These are phyloP conservation scores for Pogoniulus pusillus DNA, from an alignment of 2,797 vertebrate genomes.

Conservation along the genomic window DNA sequence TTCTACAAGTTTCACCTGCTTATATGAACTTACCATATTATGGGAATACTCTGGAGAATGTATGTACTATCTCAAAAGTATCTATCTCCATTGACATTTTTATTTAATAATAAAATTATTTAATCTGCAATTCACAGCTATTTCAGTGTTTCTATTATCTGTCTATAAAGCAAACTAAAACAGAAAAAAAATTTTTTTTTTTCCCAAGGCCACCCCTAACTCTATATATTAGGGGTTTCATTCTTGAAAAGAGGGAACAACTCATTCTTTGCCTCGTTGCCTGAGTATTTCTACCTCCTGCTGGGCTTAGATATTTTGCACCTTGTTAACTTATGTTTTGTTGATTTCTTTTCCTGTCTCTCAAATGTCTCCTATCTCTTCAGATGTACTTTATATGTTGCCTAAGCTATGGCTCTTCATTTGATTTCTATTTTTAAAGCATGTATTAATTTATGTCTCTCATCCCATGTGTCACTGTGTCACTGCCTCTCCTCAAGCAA, in stretches of 20 bases:
- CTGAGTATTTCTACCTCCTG: neutral
- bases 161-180: neutral
- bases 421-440: conserved; percentile 59
- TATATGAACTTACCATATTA: neutral
- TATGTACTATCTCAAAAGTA: neutral
- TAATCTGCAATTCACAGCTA: conserved; percentile 18
- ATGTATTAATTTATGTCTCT: conserved; percentile 65
- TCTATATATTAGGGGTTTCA: neutral
- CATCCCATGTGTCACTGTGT: neutral
- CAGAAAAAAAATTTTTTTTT: neutral
- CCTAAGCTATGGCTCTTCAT: conserved; percentile 63
- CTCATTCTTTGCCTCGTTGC: neutral
- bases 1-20: neutral
- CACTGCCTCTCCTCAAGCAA: conserved; percentile 1
- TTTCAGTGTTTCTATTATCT: conserved; percentile 7
- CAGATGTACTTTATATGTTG: conserved; percentile 34
- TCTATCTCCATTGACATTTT: neutral
- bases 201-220: neutral
- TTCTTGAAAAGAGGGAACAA: neutral
- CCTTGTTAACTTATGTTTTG: conserved; percentile 15
- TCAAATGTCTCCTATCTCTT: conserved; percentile 19
- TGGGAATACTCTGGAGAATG: neutral
- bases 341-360: conserved; percentile 44
- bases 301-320: conserved; percentile 30
- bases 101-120: conserved; percentile 27